Conservation (phyloP, 1,140 invertebrate species). For the Drosophila navojoa region DNA sequence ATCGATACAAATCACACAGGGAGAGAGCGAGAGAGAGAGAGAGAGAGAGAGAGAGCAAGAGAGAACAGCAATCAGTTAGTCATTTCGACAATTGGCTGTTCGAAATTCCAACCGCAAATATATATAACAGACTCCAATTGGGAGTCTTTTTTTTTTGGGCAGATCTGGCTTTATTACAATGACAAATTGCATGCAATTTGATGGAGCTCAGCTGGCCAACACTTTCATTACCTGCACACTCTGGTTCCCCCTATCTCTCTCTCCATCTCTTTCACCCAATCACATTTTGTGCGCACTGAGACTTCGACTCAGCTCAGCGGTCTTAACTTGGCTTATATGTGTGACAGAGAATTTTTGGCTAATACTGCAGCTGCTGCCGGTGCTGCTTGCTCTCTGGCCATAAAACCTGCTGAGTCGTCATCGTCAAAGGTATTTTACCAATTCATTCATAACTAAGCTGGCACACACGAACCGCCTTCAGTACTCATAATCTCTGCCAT, state of each 20-base stretch:
- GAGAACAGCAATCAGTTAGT: slow-evolving; percentile 35
- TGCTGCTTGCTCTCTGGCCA: neutral
- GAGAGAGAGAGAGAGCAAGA: neutral
- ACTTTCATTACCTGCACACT: neutral
- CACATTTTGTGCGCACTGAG: neutral
- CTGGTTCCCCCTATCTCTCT: neutral
- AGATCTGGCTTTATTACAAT: slow-evolving; percentile 23
- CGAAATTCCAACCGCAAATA: slow-evolving; percentile 12
- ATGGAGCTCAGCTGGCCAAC: slow-evolving; percentile 33
- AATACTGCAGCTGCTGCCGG: neutral
- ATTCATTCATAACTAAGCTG: slow-evolving; percentile 32
- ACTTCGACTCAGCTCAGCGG: neutral
- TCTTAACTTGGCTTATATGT: neutral
- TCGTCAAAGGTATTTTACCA: neutral
- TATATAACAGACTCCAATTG: slow-evolving; percentile 15
- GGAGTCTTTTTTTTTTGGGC: neutral
- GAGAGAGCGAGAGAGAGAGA: neutral
- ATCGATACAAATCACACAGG: slow-evolving; percentile 22
- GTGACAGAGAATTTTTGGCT: neutral
- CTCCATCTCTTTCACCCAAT: neutral
- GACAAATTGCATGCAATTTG: slow-evolving; percentile 53
- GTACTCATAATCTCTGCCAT: neutral
- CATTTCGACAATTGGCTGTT: slow-evolving; percentile 16
- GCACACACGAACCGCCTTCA: slow-evolving; percentile 12
- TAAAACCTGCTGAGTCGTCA: neutral